Evolutionary conservation across 2,888 invertebrate genomes (phyloP), one percentile per base, ranked within the genome.

Genomic region (Limenitis camilla): DNA sequence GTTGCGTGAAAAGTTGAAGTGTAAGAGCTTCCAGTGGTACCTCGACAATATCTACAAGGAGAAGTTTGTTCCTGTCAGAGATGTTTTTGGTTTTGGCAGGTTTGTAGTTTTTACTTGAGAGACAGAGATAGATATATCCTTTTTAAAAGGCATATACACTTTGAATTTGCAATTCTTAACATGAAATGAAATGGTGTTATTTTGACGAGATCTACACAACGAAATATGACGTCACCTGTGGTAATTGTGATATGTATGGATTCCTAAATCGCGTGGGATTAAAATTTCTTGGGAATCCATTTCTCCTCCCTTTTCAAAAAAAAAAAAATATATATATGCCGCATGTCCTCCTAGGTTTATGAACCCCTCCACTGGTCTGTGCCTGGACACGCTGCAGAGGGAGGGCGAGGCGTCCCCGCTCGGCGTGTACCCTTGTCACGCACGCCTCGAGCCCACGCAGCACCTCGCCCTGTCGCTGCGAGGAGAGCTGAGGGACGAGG

Each of bases 1-100:
- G 45, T 86, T 98, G 10, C 90, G 96, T 5, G 91, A 94, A 72
- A 92, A 92, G 65, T 85, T 96, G 10, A 90, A 94, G 32, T 98
- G 98, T 79, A 94, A 96, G 76, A 91, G 89, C 66, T 98, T 98
- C 83, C 93, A 93, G 69, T 98, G 98, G 98, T 98, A 93, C 81
- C 88, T 98, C 59, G 92, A 95, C 58, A 94, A 96, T 76, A 88
- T 98, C 4, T 96, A 95, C 77, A 93, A 92, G 29, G 94, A 96
- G 74, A 97, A 97, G 81, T 98, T 96, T 73, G 91, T 97, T 44
- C 94, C 95, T 0, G 95, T 95, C 49, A 91, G 94, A 67, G 91
- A 96, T 72, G 94, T 95, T 0, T 82, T 88, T 49, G 93, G 90
- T 0, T 95, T 92, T 19, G n/a, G n/a, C n/a, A n/a, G n/a, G n/a